Evolutionary conservation across 2,797 vertebrate species (phyloP), one percentile per base, ranked within the genome.

Genomic region (Erpetoichthys calabaricus): DNA sequence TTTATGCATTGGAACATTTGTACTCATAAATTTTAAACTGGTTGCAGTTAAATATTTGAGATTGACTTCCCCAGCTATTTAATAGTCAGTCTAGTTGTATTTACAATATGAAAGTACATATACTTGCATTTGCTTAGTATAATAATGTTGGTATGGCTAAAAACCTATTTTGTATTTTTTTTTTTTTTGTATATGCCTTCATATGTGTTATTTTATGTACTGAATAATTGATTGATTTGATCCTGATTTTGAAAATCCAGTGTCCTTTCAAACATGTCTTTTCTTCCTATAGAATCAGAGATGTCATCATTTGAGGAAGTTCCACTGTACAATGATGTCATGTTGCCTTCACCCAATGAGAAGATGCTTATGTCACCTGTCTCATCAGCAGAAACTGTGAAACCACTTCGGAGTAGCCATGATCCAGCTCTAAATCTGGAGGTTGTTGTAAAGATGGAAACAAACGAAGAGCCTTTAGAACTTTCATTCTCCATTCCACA

Each of bases 281-380:
- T 70, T 63, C 69, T 70, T 71, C 62, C 71, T 74, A 62, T 82
- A 89, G 91, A 91, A 67, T 81, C 91, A 53, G 90, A 92, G 64
- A 82, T 89, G 53, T 81, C 86, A 65, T 75, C 83, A 60, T 75
- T 84, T 74, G 84, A 88, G 63, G 92, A 95, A 51, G 87, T 87
- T 59, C 90, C 93, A 56, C 80, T 99, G 62, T 97, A 95, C 83
- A 99, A 93, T 0, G 94, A 97, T 63, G 92, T 98, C 61, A 98
- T 98, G 93, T 86, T 98, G 67, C 93, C 92, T 59, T 87, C 92
- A 62, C 86, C 86, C 63, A 85, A 79, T 68, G 86, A 89, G 69
- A 91, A 90, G 69, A 70, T 92, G 71, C 78, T 82, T 58, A 79
- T 97, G 74, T 88, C 94, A 67, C 84, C 89, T 63, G 78, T 93